Percentiles rank a stretch among this genome's conserved stretches.
These are phyloP conservation scores for Nothocercus julius DNA, from an alignment of 2,113 vertebrate genomes.

Conservation along the genomic window DNA sequence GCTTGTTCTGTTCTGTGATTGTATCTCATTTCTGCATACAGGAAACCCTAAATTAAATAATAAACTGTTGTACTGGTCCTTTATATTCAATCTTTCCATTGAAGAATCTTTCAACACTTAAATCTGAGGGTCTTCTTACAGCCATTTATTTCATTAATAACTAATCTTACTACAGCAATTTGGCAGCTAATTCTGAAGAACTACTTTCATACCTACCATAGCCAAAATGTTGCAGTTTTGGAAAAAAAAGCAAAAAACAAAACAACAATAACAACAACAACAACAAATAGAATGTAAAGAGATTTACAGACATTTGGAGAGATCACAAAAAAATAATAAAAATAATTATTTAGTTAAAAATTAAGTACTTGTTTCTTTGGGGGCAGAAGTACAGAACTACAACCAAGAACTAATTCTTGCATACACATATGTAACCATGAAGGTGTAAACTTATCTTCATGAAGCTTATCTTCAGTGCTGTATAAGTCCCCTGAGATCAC, in stretches of 20 bases:
- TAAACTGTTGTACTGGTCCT: background rate
- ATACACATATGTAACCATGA: background rate
- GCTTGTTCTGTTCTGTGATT: background rate
- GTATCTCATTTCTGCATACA: conserved; percentile 3
- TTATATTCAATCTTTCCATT: background rate
- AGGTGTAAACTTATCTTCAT: too few relatives aligned
- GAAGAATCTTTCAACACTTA: background rate
- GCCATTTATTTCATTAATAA: background rate
- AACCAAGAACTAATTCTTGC: background rate
- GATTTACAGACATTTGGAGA: background rate
- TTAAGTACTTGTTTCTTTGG: accelerated
- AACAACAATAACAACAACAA: background rate
- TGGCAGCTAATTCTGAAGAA: background rate
- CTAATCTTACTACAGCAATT: background rate
- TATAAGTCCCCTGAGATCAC: background rate
- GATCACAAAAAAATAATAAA: background rate
- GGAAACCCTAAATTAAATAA: conserved; percentile 29
- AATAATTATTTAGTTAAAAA: background rate
- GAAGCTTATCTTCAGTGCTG: background rate
- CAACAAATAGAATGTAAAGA: background rate
- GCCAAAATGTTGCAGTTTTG: background rate
- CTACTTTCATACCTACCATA: background rate
- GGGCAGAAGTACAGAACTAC: background rate
- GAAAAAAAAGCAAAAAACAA: background rate
- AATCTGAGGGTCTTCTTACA: background rate